Percentiles rank a stretch among this genome's conserved stretches.
Conservation (phyloP, 2,113 vertebrate species). For the Gambusia affinis region DNA sequence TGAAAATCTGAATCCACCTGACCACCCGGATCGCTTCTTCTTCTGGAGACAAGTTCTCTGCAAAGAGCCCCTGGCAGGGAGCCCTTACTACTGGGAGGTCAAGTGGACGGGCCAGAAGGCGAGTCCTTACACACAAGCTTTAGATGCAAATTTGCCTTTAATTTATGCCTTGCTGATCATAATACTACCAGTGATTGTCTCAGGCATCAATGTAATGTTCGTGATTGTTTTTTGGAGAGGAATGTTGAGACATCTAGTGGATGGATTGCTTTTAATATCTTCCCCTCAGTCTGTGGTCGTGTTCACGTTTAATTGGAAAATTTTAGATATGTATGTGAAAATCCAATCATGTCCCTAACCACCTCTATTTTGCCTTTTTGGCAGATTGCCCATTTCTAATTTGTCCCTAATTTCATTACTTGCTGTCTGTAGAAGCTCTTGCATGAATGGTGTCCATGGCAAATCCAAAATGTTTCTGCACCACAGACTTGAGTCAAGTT, state of each 20-base stretch:
- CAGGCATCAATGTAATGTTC: neutral
- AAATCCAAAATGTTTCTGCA: neutral
- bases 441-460: neutral
- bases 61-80: slow-evolving; percentile 73
- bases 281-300: too few species aligned
- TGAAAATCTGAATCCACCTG: slow-evolving; percentile 71
- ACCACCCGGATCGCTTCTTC: slow-evolving; percentile 76
- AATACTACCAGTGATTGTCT: neutral
- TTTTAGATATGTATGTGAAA: neutral
- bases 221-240: neutral
- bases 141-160: neutral
- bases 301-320: neutral
- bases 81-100: slow-evolving; percentile 83
- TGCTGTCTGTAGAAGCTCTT: neutral
- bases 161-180: neutral
- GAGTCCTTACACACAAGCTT: neutral
- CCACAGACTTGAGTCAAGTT: neutral
- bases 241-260: too few species aligned
- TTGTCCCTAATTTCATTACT: neutral
- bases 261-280: too few species aligned
- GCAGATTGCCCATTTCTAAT: too few species aligned
- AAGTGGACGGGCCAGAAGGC: slow-evolving; percentile 82
- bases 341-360: neutral
- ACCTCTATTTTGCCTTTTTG: neutral
- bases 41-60: slow-evolving; percentile 83